phyloP scores from a whole-genome alignment of 2,888 invertebrate genomes.

The Heliconius aoede region DNA sequence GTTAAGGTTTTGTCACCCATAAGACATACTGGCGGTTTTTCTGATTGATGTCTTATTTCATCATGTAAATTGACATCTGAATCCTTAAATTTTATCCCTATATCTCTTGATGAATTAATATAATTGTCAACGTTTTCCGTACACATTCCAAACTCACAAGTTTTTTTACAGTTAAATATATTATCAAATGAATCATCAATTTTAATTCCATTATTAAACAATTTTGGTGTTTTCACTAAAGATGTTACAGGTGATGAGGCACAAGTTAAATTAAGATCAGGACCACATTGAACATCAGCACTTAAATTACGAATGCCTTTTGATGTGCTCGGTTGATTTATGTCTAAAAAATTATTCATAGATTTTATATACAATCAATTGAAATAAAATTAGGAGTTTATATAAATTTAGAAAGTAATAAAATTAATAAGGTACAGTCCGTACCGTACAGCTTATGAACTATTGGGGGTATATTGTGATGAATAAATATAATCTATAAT shows the following conservation, averaged over 20 bases:
- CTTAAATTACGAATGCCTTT: constrained; percentile 72
- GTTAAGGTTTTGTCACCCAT: neutral
- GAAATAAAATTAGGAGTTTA: neutral
- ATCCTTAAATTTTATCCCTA: constrained; percentile 45
- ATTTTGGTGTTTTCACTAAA: constrained; percentile 55
- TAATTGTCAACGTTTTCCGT: constrained; percentile 42
- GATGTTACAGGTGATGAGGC: constrained; percentile 62
- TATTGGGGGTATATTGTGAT: neutral
- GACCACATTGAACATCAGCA: constrained; percentile 75
- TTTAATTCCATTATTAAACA: constrained; percentile 58
- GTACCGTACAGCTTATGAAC: too few species aligned
- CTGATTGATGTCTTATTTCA: constrained; percentile 49
- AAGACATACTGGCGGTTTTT: neutral
- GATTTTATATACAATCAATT: neutral
- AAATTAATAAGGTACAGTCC: too few species aligned
- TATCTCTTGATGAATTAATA: constrained; percentile 7
- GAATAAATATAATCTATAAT: neutral
- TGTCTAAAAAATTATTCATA: constrained; percentile 59
- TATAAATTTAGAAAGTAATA: neutral
- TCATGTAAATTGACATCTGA: constrained; percentile 35
- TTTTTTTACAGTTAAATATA: constrained; percentile 46
- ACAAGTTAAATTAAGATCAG: constrained; percentile 57
- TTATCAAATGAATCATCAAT: constrained; percentile 57
- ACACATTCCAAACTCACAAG: constrained; percentile 57
- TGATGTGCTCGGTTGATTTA: constrained; percentile 79